Conservation (phyloP, 2,797 vertebrate species). For the Phataginus tetradactyla region DNA sequence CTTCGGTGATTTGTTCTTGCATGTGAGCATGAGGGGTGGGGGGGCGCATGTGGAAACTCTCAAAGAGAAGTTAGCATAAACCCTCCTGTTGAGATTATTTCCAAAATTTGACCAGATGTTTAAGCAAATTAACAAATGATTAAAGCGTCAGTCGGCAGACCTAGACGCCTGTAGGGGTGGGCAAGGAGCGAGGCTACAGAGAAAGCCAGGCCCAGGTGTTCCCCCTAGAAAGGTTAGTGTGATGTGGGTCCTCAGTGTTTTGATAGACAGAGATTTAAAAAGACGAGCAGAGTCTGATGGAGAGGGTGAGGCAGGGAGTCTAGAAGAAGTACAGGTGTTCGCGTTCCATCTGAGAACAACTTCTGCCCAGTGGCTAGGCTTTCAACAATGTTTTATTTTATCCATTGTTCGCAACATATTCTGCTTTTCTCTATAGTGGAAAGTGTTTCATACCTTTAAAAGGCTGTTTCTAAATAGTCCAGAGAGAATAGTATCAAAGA, state of each 20-base stretch:
- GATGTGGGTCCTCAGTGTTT: background rate
- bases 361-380: background rate
- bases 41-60: conserved; percentile 67
- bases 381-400: background rate
- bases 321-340: background rate
- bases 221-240: background rate
- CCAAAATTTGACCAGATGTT: conserved; percentile 77
- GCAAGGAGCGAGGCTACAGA: background rate
- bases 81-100: conserved; percentile 68
- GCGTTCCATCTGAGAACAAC: background rate
- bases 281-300: background rate
- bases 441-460: background rate
- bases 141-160: conserved; percentile 66
- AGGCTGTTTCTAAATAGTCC: background rate
- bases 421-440: background rate
- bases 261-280: background rate
- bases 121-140: conserved; percentile 80
- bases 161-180: conserved; percentile 28
- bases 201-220: conserved; percentile 54
- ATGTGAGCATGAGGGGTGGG: background rate
- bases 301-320: background rate
- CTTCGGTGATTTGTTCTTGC: background rate
- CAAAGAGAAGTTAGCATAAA: conserved; percentile 66
- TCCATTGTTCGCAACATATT: background rate
- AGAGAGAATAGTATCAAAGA: background rate